These are phyloP conservation scores for Chamaea fasciata DNA, from an alignment of 2,113 vertebrate genomes.

Conservation along the genomic window DNA sequence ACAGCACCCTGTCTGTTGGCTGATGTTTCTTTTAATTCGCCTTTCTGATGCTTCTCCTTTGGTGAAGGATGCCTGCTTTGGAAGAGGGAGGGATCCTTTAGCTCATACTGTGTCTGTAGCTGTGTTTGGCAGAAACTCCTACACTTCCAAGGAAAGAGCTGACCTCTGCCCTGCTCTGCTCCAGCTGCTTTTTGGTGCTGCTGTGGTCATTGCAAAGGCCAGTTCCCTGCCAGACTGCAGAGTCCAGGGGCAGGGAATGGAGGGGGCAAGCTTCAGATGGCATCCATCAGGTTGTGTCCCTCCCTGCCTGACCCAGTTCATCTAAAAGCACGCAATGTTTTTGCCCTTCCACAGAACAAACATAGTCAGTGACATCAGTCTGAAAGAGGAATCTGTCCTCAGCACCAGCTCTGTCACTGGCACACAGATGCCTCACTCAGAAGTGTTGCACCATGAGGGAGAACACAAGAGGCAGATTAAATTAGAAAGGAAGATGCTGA, in stretches of 20 bases:
- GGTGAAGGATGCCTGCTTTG: not conserved
- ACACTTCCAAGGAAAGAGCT: not conserved
- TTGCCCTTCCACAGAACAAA: not conserved
- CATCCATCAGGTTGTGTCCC: not conserved
- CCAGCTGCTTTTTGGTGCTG: not conserved
- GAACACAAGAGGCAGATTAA: not conserved
- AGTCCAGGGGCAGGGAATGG: not conserved
- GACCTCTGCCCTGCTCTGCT: not conserved
- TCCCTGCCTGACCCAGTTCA: not conserved
- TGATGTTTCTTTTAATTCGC: not conserved
- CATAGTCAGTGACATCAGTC: not conserved
- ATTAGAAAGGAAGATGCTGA: not conserved
- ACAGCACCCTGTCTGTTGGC: not conserved
- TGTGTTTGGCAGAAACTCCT: not conserved
- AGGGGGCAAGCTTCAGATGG: not conserved
- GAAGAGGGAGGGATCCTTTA: not conserved
- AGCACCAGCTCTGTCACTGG: not conserved
- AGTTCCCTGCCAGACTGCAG: not conserved
- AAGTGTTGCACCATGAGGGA: not conserved
- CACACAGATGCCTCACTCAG: not conserved
- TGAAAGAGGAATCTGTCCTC: not conserved
- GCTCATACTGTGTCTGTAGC: not conserved
- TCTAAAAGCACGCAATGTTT: not conserved
- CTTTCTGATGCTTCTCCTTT: not conserved
- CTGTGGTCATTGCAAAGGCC: not conserved